phyloP scores from a whole-genome alignment of 2,113 vertebrate genomes.

The Ochotona curzoniae region DNA sequence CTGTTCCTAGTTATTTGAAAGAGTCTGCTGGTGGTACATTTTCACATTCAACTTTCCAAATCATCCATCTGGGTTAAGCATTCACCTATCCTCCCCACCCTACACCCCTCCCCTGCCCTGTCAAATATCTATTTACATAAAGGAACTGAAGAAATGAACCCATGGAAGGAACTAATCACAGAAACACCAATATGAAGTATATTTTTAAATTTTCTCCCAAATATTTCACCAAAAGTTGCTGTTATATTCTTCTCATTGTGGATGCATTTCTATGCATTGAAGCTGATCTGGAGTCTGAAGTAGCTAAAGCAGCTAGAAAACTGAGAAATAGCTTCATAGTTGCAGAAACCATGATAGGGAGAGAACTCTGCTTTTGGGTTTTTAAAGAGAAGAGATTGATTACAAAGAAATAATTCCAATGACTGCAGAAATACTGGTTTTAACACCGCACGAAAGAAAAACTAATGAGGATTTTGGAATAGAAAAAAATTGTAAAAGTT shows the following conservation, averaged over 20 bases:
- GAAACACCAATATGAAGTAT: no score
- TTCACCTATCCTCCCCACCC: no score
- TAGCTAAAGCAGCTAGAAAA: slow-evolving; percentile 87
- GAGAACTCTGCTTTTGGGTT: slow-evolving; percentile 79
- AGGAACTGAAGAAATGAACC: no score
- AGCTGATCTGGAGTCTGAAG: slow-evolving; percentile 89
- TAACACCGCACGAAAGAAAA: slow-evolving; percentile 87
- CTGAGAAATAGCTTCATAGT: slow-evolving; percentile 82
- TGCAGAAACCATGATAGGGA: slow-evolving; percentile 87
- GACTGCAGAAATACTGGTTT: slow-evolving; percentile 93
- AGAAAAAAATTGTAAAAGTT: slow-evolving; percentile 85
- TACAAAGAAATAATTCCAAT: slow-evolving; percentile 79
- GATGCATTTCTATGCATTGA: slow-evolving; percentile 80
- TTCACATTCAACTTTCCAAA: no score
- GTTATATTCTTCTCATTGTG: slow-evolving; percentile 86
- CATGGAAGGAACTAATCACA: no score
- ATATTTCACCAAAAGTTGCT: slow-evolving; percentile 94
- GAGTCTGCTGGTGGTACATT: no score
- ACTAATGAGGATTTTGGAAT: slow-evolving; percentile 75
- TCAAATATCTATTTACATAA: no score
- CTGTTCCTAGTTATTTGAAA: no score
- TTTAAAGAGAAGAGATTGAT: slow-evolving; percentile 85
- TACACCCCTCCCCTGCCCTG: no score
- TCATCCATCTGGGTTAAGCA: no score
- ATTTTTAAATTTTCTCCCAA: slow-evolving; percentile 81